Evolutionary conservation across 1,140 invertebrate genomes (phyloP), one percentile per base, ranked within the genome.

Genomic region (Schlechtendalia chinensis): DNA sequence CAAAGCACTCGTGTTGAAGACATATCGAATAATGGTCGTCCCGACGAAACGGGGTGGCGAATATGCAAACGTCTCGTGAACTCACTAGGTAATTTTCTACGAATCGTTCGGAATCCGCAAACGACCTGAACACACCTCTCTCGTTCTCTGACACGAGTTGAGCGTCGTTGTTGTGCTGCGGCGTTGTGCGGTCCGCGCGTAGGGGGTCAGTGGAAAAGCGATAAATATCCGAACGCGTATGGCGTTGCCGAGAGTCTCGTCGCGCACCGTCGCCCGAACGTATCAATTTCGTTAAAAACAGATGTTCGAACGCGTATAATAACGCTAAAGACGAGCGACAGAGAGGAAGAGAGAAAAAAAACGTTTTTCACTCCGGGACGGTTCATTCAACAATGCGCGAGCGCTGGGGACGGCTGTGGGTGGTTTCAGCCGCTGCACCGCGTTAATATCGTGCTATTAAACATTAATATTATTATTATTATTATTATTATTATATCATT

Each of bases 271-370:
- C 74, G 4, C 24, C 27, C 54, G 54, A 58, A 77, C 74, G 74
- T 77, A 77, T 77, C 74, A 77, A 77, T 77, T 77, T 77, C 74
- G 74, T 59, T 58, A 77, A 77, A 77, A 77, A 77, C 74, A 77
- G 74, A 77, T 77, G 74, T 77, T 77, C 24, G 27, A 39, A 27
- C 59, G 45, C 39, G 24, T 24, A 69, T 67, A 74, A 74, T 54
- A 74, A 74, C 24, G 54, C 54, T 39, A 77, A 77, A 39, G 74
- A 77, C n/a, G 74, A 59, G 32, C 59, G 56, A 10, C 5, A 45
- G 59, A 74, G 59, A 75, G 59, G 39, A 74, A 54, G 54, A 54
- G 54, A 75, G 45, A 59, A 75, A 74, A 2, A 3, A 11, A 74
- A 24, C 29, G 59, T 39, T 58, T 77, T 59, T 59, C 24, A 45